Evolutionary conservation across 2,888 invertebrate species (phyloP).

Genomic region (Acleris emargana): DNA sequence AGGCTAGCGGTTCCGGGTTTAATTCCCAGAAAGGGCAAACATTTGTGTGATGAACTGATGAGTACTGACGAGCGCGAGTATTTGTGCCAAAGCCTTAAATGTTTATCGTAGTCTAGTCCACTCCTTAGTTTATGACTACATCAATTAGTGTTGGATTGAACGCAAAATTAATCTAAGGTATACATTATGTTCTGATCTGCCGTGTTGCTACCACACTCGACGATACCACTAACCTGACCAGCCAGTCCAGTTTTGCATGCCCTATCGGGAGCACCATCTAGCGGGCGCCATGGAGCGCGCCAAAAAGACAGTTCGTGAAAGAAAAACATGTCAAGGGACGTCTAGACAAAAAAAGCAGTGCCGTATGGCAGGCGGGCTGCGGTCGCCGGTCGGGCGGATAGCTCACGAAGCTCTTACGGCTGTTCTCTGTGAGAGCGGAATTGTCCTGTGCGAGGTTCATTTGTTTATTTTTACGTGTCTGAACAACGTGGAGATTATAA

Average conservation of each 20-base stretch:
- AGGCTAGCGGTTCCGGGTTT: too few relatives aligned
- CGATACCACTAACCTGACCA: constrained; percentile 52
- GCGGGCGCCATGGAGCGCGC: constrained; percentile 53
- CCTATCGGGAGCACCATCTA: constrained; percentile 75
- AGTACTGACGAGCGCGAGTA: too few relatives aligned
- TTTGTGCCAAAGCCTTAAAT: too few relatives aligned
- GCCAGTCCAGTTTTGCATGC: constrained; percentile 75
- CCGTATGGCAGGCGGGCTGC: constrained; percentile 63
- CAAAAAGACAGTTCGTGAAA: constrained; percentile 54
- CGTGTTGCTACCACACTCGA: too few relatives aligned
- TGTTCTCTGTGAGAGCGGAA: not conserved
- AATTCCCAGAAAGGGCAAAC: too few relatives aligned
- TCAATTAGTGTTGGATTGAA: too few relatives aligned
- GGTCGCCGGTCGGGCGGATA: constrained; percentile 55
- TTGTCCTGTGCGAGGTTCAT: not conserved
- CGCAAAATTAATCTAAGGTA: too few relatives aligned
- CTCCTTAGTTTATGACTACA: too few relatives aligned
- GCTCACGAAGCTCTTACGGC: not conserved
- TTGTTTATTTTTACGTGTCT: constrained; percentile 4
- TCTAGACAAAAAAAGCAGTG: constrained; percentile 58
- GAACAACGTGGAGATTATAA: constrained; percentile 13
- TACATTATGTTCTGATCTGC: too few relatives aligned
- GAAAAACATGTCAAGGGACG: constrained; percentile 51
- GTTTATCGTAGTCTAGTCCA: too few relatives aligned
- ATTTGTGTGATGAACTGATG: too few relatives aligned